Evolutionary conservation across 2,797 vertebrate species (phyloP).

Genomic region (Craterocephalus amniculus): DNA sequence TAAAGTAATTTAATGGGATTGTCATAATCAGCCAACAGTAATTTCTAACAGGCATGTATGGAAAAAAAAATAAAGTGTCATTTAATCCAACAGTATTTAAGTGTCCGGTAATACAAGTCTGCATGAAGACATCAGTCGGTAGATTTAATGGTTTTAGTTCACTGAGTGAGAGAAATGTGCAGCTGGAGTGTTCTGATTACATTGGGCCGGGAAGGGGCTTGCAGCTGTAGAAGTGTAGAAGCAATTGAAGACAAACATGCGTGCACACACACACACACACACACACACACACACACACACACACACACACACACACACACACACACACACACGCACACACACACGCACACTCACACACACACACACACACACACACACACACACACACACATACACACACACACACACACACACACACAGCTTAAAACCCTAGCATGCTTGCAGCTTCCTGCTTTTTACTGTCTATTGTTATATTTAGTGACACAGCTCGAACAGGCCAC

Average conservation of each 20-base stretch:
- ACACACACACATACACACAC: neutral
- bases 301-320: too few relatives aligned
- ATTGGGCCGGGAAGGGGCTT: conserved; percentile 52
- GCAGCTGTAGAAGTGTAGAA: conserved; percentile 74
- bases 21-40: neutral
- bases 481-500: conserved; percentile 55
- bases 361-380: too few relatives aligned
- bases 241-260: conserved; percentile 51
- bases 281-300: too few relatives aligned
- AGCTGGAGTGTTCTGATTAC: conserved; percentile 66
- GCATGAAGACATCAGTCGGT: conserved; percentile 44
- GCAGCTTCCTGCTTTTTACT: conserved; percentile 74
- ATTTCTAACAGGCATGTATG: neutral
- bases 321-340: too few relatives aligned
- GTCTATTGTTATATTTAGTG: conserved; percentile 73
- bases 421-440: conserved; percentile 48
- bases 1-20: neutral
- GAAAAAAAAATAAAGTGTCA: conserved; percentile 13
- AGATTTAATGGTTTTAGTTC: conserved; percentile 45
- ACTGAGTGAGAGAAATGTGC: conserved; percentile 65
- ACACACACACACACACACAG: conserved; percentile 25
- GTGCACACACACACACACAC: neutral
- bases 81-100: neutral
- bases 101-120: conserved; percentile 5
- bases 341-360: too few relatives aligned